phyloP scores from a whole-genome alignment of 2,888 invertebrate genomes.

The Hypselothyrea guttata region DNA sequence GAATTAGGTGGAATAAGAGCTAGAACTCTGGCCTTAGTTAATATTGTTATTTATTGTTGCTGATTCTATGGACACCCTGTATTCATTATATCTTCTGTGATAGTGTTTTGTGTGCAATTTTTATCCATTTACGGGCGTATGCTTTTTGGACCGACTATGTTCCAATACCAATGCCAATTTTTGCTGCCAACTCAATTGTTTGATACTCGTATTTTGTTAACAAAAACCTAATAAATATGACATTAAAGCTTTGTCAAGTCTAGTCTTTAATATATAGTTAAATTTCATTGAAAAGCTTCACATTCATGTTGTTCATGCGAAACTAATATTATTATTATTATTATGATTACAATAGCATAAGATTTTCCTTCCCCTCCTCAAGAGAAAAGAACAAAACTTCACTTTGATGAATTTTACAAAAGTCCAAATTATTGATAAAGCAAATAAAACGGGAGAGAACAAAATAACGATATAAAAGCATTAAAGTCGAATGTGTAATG shows the following conservation, averaged over 20 bases:
- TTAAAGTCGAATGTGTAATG: constrained; percentile 34
- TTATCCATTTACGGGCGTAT: constrained; percentile 24
- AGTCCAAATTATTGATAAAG: constrained; percentile 66
- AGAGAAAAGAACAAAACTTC: constrained; percentile 17
- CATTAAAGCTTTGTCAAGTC: background rate
- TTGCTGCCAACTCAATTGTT: constrained; percentile 15
- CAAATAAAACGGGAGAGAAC: constrained; percentile 17
- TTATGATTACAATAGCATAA: constrained; percentile 10
- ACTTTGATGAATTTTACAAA: constrained; percentile 76
- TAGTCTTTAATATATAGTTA: constrained; percentile 36
- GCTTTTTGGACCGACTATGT: constrained; percentile 32
- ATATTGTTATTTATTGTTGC: constrained; percentile 51
- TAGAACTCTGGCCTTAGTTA: constrained; percentile 37
- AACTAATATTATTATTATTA: constrained; percentile 28
- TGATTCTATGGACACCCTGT: constrained; percentile 30
- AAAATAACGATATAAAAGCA: constrained; percentile 16
- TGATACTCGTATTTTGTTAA: background rate
- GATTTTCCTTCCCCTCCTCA: constrained; percentile 35
- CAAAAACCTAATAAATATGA: no score
- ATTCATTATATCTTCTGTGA: constrained; percentile 65
- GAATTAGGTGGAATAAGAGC: constrained; percentile 1
- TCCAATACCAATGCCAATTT: constrained; percentile 49
- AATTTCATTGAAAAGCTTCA: constrained; percentile 55
- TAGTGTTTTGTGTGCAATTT: constrained; percentile 64
- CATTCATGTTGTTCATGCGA: constrained; percentile 73